phyloP scores from a whole-genome alignment of 2,113 vertebrate species.

The Dipodomys merriami region DNA sequence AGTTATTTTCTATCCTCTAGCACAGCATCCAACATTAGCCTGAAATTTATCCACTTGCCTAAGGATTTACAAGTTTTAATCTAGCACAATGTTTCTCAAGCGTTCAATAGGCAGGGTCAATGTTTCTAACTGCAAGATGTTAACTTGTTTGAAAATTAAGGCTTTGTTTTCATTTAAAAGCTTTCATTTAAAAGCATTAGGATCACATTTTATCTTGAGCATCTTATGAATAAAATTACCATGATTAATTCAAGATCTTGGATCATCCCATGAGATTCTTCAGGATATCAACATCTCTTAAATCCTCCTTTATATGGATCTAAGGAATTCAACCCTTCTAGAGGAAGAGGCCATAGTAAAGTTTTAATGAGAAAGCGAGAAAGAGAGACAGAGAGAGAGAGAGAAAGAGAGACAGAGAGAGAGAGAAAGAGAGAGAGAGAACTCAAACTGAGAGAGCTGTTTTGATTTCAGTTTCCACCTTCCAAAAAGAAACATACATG shows the following conservation, averaged over 20 bases:
- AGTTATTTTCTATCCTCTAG: neutral
- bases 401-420: neutral
- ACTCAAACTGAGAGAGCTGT: neutral
- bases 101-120: neutral
- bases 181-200: neutral
- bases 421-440: neutral
- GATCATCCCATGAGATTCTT: neutral
- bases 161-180: neutral
- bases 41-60: neutral
- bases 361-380: neutral
- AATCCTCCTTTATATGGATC: neutral
- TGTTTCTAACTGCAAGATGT: neutral
- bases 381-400: too few relatives aligned
- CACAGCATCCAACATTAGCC: neutral
- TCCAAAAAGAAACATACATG: neutral
- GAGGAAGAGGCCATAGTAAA: neutral
- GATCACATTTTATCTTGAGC: neutral
- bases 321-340: neutral
- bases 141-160: neutral
- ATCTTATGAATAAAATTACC: slow-evolving; percentile 41
- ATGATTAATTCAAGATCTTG: slow-evolving; percentile 11
- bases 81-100: neutral
- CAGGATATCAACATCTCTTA: slow-evolving; percentile 6
- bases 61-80: slow-evolving; percentile 14
- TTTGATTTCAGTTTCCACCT: neutral